Base-by-base conservation (phyloP, 2,797 vertebrate species). In the Sternarchorhynchus goeldii region DNA sequence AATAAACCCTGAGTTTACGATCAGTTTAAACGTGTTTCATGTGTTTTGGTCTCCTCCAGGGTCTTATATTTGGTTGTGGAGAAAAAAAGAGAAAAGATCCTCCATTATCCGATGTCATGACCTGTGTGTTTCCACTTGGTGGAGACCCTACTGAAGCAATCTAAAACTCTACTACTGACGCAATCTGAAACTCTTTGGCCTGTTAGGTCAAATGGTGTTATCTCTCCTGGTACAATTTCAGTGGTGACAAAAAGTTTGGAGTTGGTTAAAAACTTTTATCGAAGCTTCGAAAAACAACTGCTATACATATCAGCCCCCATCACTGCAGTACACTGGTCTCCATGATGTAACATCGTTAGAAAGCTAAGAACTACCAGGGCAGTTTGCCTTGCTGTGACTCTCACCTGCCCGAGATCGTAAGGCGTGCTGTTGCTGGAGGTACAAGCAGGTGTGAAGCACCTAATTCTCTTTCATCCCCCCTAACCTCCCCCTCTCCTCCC, bases 401-500 rank as follows among this genome's bases (percentile, higher is more conserved):
- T 73, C n/a, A 20, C 39, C 69, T 68, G 58, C 63, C 75, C 77
- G 56, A 58, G 78, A 78, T 80, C 75, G 25, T 62, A 67, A 34
- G 45, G 10, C 25, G 58, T 77, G 64, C 77, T 65, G 82, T 62
- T 80, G 75, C 65, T 81, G 77, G 79, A 75, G 53, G 81, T 77
- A 69, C 56, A 41, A 79, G 76, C 74, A 75, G 68, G 66, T 79
- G 68, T 72, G 76, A 77, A 77, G 36, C 64, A 79, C 60, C 83
- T 79, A 71, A 83, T 78, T 81, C 79, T 70, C 80, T 77, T 81
- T 71, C 73, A 72, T 77, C 78, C 78, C 76, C 41, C 59, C 73
- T 68, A 75, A 80, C 80, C 82, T 77, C 75, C 60, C 73, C 75
- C 71, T 60, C 50, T 63, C 56, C 68, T 68, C 77, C 65, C 65